A percentile compares a stretch with the other conserved stretches of the same genome.
These are phyloP conservation scores for Pipistrellus pipistrellus DNA, from an alignment of 2,797 vertebrate genomes.

Conservation along the genomic window DNA sequence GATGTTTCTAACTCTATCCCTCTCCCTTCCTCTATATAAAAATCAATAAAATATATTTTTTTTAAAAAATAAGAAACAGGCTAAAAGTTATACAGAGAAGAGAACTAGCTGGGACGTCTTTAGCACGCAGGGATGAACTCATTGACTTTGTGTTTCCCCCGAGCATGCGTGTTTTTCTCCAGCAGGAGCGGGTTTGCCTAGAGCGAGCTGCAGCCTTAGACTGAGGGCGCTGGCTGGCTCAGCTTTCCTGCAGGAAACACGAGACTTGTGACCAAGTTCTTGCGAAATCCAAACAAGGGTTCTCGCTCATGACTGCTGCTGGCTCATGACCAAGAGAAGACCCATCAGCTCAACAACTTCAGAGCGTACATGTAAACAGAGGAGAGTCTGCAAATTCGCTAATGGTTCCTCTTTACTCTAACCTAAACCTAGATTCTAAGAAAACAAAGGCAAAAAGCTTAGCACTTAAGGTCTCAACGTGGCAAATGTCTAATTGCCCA, in stretches of 20 bases:
- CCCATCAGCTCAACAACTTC: neutral
- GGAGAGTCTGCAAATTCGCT: neutral
- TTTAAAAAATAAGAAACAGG: neutral
- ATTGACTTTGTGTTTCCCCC: neutral
- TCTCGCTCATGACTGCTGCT: slow-evolving; percentile 29
- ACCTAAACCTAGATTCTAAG: slow-evolving; percentile 7
- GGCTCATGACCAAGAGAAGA: slow-evolving; percentile 48
- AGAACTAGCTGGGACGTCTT: neutral
- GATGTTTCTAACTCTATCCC: no score
- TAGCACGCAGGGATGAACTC: no score
- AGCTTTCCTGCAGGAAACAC: slow-evolving; percentile 64
- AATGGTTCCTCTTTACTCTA: neutral
- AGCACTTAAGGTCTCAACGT: neutral
- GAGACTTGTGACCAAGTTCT: slow-evolving; percentile 67
- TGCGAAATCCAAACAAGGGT: slow-evolving; percentile 67
- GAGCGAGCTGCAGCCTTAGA: neutral
- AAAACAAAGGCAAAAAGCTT: slow-evolving; percentile 36
- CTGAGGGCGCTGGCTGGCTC: neutral
- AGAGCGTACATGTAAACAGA: neutral
- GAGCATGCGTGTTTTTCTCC: slow-evolving; percentile 5
- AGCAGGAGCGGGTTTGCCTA: neutral
- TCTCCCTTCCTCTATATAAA: no score
- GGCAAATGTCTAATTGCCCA: neutral
- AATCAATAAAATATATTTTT: no score
- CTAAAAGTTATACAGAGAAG: neutral